These are phyloP conservation scores for Sinocyclocheilus anophthalmus DNA, from an alignment of 2,113 vertebrate species.

Conservation along the genomic window DNA sequence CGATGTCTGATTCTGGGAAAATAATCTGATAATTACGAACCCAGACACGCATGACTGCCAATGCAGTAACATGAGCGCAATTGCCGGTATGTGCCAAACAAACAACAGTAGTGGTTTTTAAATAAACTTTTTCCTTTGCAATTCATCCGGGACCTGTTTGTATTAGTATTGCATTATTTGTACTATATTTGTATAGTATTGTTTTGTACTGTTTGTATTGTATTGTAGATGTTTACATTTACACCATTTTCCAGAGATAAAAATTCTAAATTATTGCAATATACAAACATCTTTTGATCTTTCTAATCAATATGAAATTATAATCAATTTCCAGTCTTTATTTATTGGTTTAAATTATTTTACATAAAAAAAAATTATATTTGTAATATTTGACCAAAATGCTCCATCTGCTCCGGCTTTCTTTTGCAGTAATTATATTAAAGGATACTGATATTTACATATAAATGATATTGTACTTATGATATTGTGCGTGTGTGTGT, in stretches of 20 bases:
- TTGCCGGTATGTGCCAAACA: slow-evolving; percentile 5
- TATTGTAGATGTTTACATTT: background rate
- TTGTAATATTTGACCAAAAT: background rate
- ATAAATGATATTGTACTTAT: too few species aligned
- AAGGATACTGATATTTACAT: too few species aligned
- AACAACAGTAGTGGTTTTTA: slow-evolving; percentile 9
- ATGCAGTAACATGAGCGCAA: slow-evolving; percentile 40
- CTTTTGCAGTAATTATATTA: too few species aligned
- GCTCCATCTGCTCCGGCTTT: too few species aligned
- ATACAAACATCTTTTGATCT: background rate
- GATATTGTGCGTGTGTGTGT: too few species aligned
- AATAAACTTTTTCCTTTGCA: slow-evolving; percentile 22
- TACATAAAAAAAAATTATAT: background rate
- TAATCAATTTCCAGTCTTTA: background rate
- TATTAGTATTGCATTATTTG: background rate
- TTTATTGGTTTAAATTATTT: background rate
- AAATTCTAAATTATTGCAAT: background rate
- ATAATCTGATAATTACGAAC: slow-evolving; percentile 54
- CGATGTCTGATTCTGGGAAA: slow-evolving; percentile 47
- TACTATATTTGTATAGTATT: too few species aligned
- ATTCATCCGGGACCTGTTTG: slow-evolving; percentile 8
- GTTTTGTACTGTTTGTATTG: background rate
- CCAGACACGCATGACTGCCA: slow-evolving; percentile 51
- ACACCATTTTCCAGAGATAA: background rate
- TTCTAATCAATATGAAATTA: background rate